A percentile compares a stretch with the other conserved stretches of the same genome.
Conservation (phyloP, 2,888 invertebrate genomes). For the Netelia virgata region DNA sequence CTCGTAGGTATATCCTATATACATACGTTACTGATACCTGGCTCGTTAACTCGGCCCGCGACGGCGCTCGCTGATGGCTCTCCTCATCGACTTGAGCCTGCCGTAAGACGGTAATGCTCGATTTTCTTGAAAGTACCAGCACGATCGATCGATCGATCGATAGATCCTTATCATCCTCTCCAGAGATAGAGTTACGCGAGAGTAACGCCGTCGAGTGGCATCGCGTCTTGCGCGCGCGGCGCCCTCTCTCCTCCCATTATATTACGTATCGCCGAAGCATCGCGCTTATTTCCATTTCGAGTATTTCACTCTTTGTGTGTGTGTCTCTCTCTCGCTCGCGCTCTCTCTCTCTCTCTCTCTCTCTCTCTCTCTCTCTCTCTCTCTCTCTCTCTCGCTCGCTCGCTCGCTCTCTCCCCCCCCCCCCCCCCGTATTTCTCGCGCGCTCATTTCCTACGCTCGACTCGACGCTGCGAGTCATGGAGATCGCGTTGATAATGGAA, state of each 20-base stretch:
- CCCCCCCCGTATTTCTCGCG: not conserved
- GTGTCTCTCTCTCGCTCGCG: constrained; percentile 15
- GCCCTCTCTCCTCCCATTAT: not conserved
- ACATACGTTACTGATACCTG: not conserved
- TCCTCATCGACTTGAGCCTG: not conserved
- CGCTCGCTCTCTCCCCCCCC: no score
- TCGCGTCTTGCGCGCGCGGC: not conserved
- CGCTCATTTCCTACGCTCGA: constrained; percentile 1
- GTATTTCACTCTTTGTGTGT: not conserved
- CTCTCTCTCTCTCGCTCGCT: constrained; percentile 12
- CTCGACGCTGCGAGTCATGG: constrained; percentile 4
- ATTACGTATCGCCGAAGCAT: not conserved
- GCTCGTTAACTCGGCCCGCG: not conserved
- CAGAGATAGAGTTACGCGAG: not conserved
- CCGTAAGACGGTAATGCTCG: not conserved
- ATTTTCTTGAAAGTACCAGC: not conserved
- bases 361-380: constrained; percentile 27
- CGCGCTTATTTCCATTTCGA: constrained; percentile 12
- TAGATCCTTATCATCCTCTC: not conserved
- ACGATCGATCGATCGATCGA: not conserved
- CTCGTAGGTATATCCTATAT: not conserved
- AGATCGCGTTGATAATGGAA: not conserved
- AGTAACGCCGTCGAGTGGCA: constrained; percentile 3
- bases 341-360: no score
- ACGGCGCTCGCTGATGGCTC: no score